Evolutionary conservation across 2,797 vertebrate genomes (phyloP).

Genomic region (Microctenopoma lineatum): DNA sequence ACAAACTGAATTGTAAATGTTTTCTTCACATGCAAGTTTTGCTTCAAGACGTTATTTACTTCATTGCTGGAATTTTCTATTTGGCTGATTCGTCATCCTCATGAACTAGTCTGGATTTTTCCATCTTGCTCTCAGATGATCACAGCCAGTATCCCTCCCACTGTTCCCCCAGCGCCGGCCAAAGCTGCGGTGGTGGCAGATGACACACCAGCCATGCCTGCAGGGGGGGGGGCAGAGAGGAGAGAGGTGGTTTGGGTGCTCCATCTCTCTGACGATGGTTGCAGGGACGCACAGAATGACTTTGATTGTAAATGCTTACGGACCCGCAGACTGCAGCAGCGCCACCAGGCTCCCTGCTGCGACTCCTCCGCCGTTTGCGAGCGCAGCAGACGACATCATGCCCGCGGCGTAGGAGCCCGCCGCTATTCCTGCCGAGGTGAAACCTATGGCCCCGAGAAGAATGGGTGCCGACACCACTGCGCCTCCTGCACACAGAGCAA

Average conservation of each 20-base stretch:
- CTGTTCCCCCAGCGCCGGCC: neutral
- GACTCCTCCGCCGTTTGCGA: slow-evolving; percentile 68
- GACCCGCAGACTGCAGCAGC: slow-evolving; percentile 63
- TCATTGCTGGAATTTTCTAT: neutral
- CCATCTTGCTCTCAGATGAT: slow-evolving; percentile 14
- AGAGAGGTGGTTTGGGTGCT: too few species aligned
- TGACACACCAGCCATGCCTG: slow-evolving; percentile 50
- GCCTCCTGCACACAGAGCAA: slow-evolving; percentile 1
- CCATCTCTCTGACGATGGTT: too few species aligned
- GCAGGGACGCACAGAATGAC: too few species aligned
- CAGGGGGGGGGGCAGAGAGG: too few species aligned
- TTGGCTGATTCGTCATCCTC: neutral
- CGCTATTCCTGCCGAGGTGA: slow-evolving; percentile 59
- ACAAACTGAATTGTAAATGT: neutral
- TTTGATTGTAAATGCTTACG: too few species aligned
- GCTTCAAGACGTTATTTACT: neutral
- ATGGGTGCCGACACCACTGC: slow-evolving; percentile 26
- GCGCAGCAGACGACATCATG: slow-evolving; percentile 68
- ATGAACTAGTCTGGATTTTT: neutral
- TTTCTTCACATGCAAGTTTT: neutral
- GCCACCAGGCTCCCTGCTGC: slow-evolving; percentile 60
- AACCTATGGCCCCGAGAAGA: slow-evolving; percentile 20
- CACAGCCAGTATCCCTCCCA: neutral
- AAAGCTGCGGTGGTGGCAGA: neutral
- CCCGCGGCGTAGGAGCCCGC: slow-evolving; percentile 55